Evolutionary conservation across 2,888 invertebrate genomes (phyloP).

Genomic region (Unio delphinus): DNA sequence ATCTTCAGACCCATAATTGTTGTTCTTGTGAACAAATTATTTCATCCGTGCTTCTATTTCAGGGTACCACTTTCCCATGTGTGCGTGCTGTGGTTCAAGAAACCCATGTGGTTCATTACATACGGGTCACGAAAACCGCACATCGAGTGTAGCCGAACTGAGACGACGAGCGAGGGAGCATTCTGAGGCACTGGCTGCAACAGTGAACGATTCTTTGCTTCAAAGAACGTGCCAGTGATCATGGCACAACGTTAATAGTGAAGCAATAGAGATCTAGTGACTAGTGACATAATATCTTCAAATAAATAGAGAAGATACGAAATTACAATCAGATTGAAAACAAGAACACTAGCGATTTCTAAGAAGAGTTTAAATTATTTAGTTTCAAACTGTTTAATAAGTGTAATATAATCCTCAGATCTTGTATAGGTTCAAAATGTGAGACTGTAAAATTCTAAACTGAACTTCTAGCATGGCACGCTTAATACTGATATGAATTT

Average conservation of each 20-base stretch:
- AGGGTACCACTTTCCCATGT: constrained; percentile 44
- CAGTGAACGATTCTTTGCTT: constrained; percentile 31
- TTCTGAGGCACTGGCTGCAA: constrained; percentile 82
- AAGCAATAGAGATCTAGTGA: background rate
- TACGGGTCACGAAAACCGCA: constrained; percentile 78
- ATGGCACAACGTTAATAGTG: background rate
- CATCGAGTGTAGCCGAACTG: constrained; percentile 91
- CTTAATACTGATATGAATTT: too few species aligned
- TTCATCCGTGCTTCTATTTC: constrained; percentile 8
- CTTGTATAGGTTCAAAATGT: too few species aligned
- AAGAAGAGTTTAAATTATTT: too few species aligned
- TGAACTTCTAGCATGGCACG: too few species aligned
- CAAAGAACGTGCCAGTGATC: constrained; percentile 18
- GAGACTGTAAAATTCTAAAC: too few species aligned
- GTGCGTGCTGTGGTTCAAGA: constrained; percentile 55
- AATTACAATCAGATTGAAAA: too few species aligned
- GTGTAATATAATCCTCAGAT: too few species aligned
- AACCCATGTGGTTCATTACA: constrained; percentile 40
- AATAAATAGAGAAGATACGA: too few species aligned
- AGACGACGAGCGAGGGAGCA: constrained; percentile 95
- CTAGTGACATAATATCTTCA: too few species aligned
- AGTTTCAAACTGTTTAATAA: too few species aligned
- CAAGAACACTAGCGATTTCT: too few species aligned
- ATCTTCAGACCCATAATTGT: too few species aligned
- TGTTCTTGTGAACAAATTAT: background rate